These are phyloP conservation scores for Troglohyphantes excavatus DNA, from an alignment of 2,888 invertebrate species.

Conservation along the genomic window DNA sequence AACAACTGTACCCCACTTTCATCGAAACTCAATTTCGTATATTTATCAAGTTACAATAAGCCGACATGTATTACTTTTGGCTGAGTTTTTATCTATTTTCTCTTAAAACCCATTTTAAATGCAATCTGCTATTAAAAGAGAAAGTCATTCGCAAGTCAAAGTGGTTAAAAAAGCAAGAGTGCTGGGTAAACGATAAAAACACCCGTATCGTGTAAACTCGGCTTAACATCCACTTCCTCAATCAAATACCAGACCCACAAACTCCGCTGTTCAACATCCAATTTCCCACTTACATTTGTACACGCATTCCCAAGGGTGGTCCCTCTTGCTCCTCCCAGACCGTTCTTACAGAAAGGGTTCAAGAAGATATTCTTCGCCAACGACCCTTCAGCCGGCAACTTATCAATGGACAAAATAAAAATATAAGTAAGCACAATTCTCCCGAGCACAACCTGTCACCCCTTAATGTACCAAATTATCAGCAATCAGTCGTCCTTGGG, in stretches of 20 bases:
- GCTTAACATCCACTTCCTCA: too few relatives aligned
- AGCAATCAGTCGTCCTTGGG: conserved; percentile 56
- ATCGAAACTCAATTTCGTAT: too few relatives aligned
- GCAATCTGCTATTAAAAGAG: too few relatives aligned
- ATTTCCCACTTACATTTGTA: conserved; percentile 3
- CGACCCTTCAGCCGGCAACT: background rate
- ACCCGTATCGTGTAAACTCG: too few relatives aligned
- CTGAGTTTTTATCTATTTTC: too few relatives aligned
- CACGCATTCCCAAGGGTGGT: conserved; percentile 21
- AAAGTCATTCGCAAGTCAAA: too few relatives aligned
- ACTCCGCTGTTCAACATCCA: background rate
- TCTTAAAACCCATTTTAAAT: too few relatives aligned
- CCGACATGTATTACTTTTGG: too few relatives aligned
- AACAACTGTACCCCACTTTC: too few relatives aligned
- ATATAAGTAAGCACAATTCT: background rate
- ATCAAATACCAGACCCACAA: background rate
- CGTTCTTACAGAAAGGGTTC: background rate
- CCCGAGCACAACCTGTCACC: conserved; percentile 30
- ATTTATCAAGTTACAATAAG: too few relatives aligned
- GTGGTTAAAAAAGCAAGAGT: too few relatives aligned
- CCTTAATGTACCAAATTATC: conserved; percentile 56
- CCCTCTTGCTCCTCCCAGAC: background rate
- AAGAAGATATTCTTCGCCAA: background rate
- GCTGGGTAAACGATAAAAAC: too few relatives aligned
- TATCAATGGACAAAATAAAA: conserved; percentile 17